These are phyloP conservation scores for Indri indri DNA, from an alignment of 2,113 vertebrate genomes.

Conservation along the genomic window DNA sequence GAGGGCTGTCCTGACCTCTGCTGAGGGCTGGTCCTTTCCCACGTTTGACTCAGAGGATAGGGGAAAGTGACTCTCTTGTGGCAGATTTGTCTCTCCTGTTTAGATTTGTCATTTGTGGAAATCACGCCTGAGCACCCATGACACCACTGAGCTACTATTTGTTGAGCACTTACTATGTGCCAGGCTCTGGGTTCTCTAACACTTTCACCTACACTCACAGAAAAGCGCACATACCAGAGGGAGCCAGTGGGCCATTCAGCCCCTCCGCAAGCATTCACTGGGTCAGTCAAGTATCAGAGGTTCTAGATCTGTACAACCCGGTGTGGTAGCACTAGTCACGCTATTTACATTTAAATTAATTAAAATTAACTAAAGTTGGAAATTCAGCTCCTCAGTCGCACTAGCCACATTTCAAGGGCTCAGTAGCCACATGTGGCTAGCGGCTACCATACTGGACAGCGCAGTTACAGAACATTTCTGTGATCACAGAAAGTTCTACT, in stretches of 20 bases:
- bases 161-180: not conserved
- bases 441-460: not conserved
- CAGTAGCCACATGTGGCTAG: not conserved
- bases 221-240: not conserved
- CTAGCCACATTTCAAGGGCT: not conserved
- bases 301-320: not conserved
- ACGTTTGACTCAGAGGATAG: not conserved
- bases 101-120: not conserved
- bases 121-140: not conserved
- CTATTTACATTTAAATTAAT: not conserved
- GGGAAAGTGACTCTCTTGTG: not conserved
- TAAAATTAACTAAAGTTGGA: not conserved
- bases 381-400: not conserved
- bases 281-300: too few relatives aligned
- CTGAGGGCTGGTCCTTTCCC: not conserved
- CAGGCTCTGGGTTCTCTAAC: not conserved
- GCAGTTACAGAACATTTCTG: not conserved
- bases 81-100: not conserved
- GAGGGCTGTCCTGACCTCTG: not conserved
- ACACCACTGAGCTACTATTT: not conserved
- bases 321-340: too few relatives aligned
- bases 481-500: not conserved
- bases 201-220: not conserved
- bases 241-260: not conserved
- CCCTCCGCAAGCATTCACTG: not conserved